Evolutionary conservation across 1,140 invertebrate species (phyloP).

Genomic region (Drosophila miranda): DNA sequence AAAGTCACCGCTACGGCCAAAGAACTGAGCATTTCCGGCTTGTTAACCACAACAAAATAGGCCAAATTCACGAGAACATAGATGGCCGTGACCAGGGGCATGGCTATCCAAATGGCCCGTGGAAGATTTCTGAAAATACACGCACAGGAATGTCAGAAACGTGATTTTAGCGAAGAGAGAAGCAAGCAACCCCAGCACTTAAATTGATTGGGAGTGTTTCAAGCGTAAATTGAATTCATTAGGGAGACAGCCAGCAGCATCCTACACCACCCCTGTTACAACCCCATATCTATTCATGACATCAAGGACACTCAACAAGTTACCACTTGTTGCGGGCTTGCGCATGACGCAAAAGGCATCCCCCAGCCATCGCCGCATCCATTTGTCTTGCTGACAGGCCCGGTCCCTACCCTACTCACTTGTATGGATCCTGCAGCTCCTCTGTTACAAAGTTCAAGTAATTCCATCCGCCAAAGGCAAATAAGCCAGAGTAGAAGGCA

Average conservation of each 20-base stretch:
- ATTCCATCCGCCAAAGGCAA: constrained; percentile 98
- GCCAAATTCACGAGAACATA: constrained; percentile 95
- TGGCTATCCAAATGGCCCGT: constrained; percentile 93
- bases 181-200: constrained; percentile 37
- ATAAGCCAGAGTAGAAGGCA: constrained; percentile 96
- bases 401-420: constrained; percentile 84
- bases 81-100: constrained; percentile 92
- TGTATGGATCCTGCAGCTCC: constrained; percentile 96
- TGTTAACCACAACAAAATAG: constrained; percentile 93
- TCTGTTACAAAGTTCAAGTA: constrained; percentile 97
- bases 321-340: constrained; percentile 66
- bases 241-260: constrained; percentile 27
- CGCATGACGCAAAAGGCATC: constrained; percentile 60
- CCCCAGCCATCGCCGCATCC: constrained; percentile 2
- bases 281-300: constrained; percentile 7
- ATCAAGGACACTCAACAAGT: constrained; percentile 71
- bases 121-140: constrained; percentile 88
- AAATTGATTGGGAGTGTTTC: constrained; percentile 60
- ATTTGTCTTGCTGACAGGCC: constrained; percentile 52
- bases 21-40: constrained; percentile 89
- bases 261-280: background rate
- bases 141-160: constrained; percentile 9
- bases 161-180: constrained; percentile 13
- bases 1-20: constrained; percentile 94
- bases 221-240: constrained; percentile 74